Conservation (phyloP, 2,888 invertebrate species). For the Nipponacmea schrenckii region DNA sequence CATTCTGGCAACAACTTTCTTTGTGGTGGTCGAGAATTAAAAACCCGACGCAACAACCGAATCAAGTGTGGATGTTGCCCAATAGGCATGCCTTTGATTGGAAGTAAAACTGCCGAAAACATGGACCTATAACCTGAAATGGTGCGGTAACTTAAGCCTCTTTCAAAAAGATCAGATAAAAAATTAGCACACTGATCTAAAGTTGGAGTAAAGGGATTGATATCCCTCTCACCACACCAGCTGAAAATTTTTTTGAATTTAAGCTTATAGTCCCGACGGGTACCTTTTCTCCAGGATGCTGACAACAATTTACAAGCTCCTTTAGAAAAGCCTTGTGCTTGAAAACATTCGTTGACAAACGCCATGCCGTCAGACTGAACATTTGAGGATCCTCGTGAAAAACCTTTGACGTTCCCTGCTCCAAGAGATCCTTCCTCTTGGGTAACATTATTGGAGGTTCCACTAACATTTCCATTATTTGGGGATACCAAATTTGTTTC, state of each 20-base stretch:
- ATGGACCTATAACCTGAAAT: neutral
- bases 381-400: too few species aligned
- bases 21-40: neutral
- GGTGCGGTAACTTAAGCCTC: neutral
- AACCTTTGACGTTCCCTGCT: too few species aligned
- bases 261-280: too few species aligned
- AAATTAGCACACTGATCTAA: neutral
- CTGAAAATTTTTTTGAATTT: constrained; percentile 27
- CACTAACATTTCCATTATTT: too few species aligned
- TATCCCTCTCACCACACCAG: constrained; percentile 33
- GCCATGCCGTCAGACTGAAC: too few species aligned
- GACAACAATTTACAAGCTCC: too few species aligned
- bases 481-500: too few species aligned
- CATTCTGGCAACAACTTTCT: neutral
- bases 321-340: too few species aligned
- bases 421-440: too few species aligned
- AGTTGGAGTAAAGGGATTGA: constrained; percentile 23
- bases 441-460: too few species aligned
- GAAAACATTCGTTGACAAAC: too few species aligned
- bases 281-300: too few species aligned
- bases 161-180: neutral
- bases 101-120: neutral
- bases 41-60: neutral
- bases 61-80: neutral
- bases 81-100: neutral